A percentile compares a stretch with the other conserved stretches of the same genome.
Conservation (phyloP, 2,888 invertebrate genomes). For the Dryobota labecula region DNA sequence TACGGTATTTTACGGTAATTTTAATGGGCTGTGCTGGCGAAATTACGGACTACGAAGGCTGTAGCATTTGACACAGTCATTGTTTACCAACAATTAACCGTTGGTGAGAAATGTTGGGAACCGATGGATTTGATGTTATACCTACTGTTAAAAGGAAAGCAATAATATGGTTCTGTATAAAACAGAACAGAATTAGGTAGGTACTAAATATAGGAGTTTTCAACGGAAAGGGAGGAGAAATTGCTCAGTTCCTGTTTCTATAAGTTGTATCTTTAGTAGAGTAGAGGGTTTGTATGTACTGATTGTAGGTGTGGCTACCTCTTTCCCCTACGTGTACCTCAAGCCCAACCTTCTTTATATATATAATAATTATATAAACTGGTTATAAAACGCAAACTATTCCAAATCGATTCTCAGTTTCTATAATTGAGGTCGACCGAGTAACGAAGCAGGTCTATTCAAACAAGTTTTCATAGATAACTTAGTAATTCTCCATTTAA, state of each 20-base stretch:
- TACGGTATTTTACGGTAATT: slow-evolving; percentile 54
- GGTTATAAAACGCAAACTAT: slow-evolving; percentile 7
- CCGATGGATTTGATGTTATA: slow-evolving; percentile 18
- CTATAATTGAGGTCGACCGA: slow-evolving; percentile 16
- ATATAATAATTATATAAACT: neutral
- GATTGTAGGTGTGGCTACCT: neutral
- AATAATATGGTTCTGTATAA: neutral
- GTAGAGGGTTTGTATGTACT: neutral
- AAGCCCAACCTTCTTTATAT: neutral
- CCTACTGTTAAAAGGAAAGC: neutral
- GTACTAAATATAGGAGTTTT: neutral
- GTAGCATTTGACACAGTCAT: slow-evolving; percentile 54
- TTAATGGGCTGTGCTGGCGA: slow-evolving; percentile 43
- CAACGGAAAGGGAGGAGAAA: neutral
- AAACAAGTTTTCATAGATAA: slow-evolving; percentile 43
- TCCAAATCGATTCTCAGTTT: slow-evolving; percentile 22
- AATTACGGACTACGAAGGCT: slow-evolving; percentile 43
- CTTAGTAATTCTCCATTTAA: slow-evolving; percentile 42
- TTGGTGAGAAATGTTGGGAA: slow-evolving; percentile 35
- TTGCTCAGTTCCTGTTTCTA: neutral
- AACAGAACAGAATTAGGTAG: neutral
- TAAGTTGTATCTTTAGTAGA: neutral
- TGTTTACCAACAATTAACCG: slow-evolving; percentile 35
- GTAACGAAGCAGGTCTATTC: slow-evolving; percentile 18
- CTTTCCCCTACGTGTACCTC: neutral